Evolutionary conservation across 2,113 vertebrate species (phyloP), one percentile per base, ranked within the genome.

Genomic region (Alligator mississippiensis): DNA sequence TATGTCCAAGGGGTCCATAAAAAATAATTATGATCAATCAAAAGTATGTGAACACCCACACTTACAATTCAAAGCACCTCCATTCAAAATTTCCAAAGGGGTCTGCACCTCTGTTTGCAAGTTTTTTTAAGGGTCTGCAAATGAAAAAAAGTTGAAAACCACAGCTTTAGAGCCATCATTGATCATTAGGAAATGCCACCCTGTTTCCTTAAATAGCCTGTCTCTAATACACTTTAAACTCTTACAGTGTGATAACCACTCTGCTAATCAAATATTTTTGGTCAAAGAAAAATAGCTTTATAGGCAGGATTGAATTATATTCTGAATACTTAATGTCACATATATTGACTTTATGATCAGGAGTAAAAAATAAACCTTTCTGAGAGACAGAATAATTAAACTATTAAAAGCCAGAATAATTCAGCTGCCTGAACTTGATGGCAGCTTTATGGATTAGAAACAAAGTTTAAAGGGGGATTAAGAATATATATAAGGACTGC

Each of bases 171-270:
- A 92, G 93, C 87, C 90, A 78, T 88, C 85, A 28, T 72, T 75
- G 88, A 66, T 92, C 89, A 89, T 84, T 94, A 93, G 84, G 87
- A 93, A 87, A 80, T 87, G 87, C 84, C 89, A 76, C 82, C 82
- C 82, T 68, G 68, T 83, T 54, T 77, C 90, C 94, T 93, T 75
- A 89, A 89, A 92, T 93, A 90, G 83, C 87, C 88, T 66, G 57
- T 77, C 70, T 80, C 86, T 4, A 2, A 74, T 81, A 38, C 88
- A 96, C 92, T 96, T 96, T 85, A 74, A 92, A 78, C 86, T 92
- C 61, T 90, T 95, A 88, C 82, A 82, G 79, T 61, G 87, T 34
- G 89, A 90, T 76, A 90, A 82, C 63, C 55, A 8, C 62, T 93
- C 63, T 91, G n/a, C 18, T 27, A 57, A 90, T 80, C 77, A 84